A percentile compares a stretch with the other conserved stretches of the same genome.
These are phyloP conservation scores for Liopterus haemorrhoidalis DNA, from an alignment of 2,888 invertebrate species.

Conservation along the genomic window DNA sequence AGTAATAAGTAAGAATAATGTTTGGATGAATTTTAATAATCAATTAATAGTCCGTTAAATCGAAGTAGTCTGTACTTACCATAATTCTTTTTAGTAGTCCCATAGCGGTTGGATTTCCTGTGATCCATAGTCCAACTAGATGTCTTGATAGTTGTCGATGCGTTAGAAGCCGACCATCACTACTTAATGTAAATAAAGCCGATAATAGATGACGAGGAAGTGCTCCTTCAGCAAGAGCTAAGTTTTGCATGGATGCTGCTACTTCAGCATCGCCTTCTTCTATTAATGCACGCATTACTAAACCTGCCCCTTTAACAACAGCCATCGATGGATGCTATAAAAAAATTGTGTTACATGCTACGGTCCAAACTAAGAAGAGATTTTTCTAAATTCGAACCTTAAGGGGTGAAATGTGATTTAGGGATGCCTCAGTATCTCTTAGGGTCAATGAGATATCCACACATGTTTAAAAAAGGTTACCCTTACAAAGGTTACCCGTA, in stretches of 20 bases:
- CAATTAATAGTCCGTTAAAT: too few relatives aligned
- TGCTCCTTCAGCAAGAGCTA: constrained; percentile 95
- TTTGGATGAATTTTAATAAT: constrained; percentile 16
- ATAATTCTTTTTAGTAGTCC: constrained; percentile 79
- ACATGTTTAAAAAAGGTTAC: constrained; percentile 6
- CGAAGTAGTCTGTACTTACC: too few relatives aligned
- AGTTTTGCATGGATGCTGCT: constrained; percentile 88
- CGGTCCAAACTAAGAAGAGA: not conserved
- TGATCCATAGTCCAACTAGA: constrained; percentile 92
- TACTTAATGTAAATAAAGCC: constrained; percentile 77
- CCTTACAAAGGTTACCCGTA: not conserved
- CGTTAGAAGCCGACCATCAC: constrained; percentile 75
- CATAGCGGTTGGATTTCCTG: constrained; percentile 87
- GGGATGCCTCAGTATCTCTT: too few relatives aligned
- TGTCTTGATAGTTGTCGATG: constrained; percentile 89
- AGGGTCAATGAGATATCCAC: constrained; percentile 3
- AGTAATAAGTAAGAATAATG: constrained; percentile 8
- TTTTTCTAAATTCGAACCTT: too few relatives aligned
- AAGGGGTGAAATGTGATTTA: too few relatives aligned
- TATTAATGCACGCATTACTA: constrained; percentile 94
- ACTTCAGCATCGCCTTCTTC: constrained; percentile 94
- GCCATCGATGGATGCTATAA: constrained; percentile 91
- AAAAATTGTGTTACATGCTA: too few relatives aligned
- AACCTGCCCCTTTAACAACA: constrained; percentile 95
- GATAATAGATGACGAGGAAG: constrained; percentile 86